These are phyloP conservation scores for Erythrolamprus reginae DNA, from an alignment of 2,113 vertebrate genomes.

Conservation along the genomic window DNA sequence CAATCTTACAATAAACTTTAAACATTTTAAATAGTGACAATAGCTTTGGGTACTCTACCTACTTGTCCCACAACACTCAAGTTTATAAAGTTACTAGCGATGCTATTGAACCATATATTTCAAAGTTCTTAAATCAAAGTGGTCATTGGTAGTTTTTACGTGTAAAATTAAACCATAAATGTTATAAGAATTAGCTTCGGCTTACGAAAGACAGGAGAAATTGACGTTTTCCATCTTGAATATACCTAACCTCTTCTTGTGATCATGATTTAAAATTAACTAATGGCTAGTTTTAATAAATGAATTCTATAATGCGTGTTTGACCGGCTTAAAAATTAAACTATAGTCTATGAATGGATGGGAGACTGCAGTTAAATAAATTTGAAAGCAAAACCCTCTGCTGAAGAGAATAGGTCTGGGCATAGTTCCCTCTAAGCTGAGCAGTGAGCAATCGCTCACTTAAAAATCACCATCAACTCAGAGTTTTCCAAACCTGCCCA, in stretches of 20 bases:
- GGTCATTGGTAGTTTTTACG: background rate
- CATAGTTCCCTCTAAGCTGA: too few species aligned
- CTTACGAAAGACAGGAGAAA: background rate
- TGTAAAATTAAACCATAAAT: background rate
- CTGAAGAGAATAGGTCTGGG: background rate
- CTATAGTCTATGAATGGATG: too few species aligned
- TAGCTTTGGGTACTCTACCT: background rate
- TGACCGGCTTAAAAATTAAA: background rate
- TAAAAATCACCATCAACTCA: too few species aligned
- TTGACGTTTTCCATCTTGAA: background rate
- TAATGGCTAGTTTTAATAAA: background rate
- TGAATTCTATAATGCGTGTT: background rate
- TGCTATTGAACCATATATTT: background rate
- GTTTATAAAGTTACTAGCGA: background rate
- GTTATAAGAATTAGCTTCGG: background rate
- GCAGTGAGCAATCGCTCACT: too few species aligned
- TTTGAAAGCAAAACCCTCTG: background rate
- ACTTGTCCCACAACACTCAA: background rate
- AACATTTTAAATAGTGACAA: background rate
- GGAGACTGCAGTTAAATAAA: background rate
- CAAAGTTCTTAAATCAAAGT: background rate
- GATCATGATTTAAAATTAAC: background rate
- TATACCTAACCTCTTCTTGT: background rate
- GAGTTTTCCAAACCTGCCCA: too few species aligned
- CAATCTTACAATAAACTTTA: background rate